Evolutionary conservation across 2,797 vertebrate genomes (phyloP).

Genomic region (Coregonus sp.): DNA sequence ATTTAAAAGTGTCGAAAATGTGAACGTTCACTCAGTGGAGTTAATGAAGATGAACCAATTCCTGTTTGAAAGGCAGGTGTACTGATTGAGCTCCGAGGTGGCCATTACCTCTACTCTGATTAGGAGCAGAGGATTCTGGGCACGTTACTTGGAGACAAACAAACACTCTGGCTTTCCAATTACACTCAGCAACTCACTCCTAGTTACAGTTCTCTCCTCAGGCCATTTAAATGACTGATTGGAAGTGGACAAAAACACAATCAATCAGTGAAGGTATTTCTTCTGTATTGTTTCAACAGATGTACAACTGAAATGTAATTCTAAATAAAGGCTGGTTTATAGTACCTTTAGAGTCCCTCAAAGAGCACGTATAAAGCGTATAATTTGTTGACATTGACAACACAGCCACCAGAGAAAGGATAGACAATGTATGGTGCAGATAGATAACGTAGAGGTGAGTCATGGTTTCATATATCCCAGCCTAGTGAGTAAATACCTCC

Average conservation of each 20-base stretch:
- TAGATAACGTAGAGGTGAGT: background rate
- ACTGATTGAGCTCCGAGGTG: slow-evolving; percentile 63
- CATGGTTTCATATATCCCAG: background rate
- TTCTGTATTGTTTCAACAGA: background rate
- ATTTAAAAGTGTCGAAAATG: background rate
- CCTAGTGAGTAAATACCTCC: slow-evolving; percentile 2
- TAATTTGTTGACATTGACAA: background rate
- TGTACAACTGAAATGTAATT: background rate
- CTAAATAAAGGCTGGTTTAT: background rate
- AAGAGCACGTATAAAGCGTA: background rate
- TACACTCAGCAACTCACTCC: background rate
- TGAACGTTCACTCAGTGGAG: slow-evolving; percentile 30
- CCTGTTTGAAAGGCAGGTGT: slow-evolving; percentile 42
- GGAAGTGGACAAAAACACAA: background rate
- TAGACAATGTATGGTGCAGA: background rate
- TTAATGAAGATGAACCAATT: slow-evolving; percentile 60
- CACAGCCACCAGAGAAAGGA: background rate
- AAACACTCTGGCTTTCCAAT: slow-evolving; percentile 4
- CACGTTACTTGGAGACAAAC: slow-evolving; percentile 50
- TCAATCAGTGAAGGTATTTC: background rate
- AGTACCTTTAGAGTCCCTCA: too few relatives aligned
- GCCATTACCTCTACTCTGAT: slow-evolving; percentile 68
- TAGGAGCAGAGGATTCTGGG: slow-evolving; percentile 59
- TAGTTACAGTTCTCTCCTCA: slow-evolving; percentile 1
- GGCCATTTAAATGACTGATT: slow-evolving; percentile 2